A percentile compares a stretch with the other conserved stretches of the same genome.
Evolutionary conservation across 2,797 vertebrate species (phyloP).

Genomic region (Tragopan temminckii): DNA sequence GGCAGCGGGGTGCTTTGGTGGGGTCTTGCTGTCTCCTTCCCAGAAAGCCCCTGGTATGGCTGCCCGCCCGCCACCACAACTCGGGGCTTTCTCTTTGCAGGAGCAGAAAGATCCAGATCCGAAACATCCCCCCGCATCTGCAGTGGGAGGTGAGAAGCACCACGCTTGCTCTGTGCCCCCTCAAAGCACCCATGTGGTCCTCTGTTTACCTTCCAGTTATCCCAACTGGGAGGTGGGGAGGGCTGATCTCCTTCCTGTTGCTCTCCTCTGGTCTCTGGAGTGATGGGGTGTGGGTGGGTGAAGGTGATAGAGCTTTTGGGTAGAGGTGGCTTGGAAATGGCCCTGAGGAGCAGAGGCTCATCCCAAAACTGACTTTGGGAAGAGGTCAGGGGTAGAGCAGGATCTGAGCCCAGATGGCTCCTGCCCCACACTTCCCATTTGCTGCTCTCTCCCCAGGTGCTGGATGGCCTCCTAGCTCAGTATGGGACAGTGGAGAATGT

Average conservation of each 20-base stretch:
- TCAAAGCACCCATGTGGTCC: fast-evolving
- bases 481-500: constrained; percentile 94
- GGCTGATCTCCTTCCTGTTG: background rate
- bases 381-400: background rate
- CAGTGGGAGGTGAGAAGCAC: constrained; percentile 93
- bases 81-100: constrained; percentile 81
- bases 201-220: background rate
- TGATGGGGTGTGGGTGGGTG: background rate
- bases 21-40: fast-evolving
- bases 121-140: constrained; percentile 96
- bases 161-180: too few species aligned
- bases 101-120: constrained; percentile 97
- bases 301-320: background rate
- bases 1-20: fast-evolving
- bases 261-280: background rate
- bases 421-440: background rate
- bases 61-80: background rate
- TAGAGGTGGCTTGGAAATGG: background rate
- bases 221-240: background rate
- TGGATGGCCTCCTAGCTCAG: constrained; percentile 93
- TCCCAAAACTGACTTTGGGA: background rate
- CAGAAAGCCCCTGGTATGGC: background rate
- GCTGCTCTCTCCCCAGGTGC: constrained; percentile 84
- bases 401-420: background rate
- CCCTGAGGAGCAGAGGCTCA: background rate